Evolutionary conservation across 2,888 invertebrate species (phyloP).

Genomic region (Amblyteles armatorius): DNA sequence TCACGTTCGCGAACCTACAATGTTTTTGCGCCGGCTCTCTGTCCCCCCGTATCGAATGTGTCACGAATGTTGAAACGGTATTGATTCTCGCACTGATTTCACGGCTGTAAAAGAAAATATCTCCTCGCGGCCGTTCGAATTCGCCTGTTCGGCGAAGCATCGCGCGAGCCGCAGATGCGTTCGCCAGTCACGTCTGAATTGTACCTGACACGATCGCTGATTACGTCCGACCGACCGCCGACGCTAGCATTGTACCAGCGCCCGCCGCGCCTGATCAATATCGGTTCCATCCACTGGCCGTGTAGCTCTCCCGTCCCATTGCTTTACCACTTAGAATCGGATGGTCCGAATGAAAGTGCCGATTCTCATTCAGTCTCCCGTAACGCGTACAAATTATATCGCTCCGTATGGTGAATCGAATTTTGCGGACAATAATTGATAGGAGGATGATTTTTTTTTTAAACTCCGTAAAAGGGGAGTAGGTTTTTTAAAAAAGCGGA

Average conservation of each 20-base stretch:
- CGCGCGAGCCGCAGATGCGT: constrained; percentile 40
- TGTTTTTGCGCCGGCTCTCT: constrained; percentile 12
- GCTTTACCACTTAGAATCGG: constrained; percentile 5
- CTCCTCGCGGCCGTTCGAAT: background rate
- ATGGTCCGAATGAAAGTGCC: background rate
- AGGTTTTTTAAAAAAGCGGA: no score
- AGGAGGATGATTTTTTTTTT: background rate
- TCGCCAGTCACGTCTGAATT: constrained; percentile 53
- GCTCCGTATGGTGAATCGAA: background rate
- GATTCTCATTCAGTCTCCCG: background rate
- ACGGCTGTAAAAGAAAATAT: constrained; percentile 40
- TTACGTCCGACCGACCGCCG: constrained; percentile 52
- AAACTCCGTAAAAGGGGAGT: no score
- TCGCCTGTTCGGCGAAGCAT: constrained; percentile 37
- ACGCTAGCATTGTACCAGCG: constrained; percentile 12
- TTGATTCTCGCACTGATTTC: constrained; percentile 57
- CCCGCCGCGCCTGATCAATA: constrained; percentile 41
- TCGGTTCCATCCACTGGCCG: constrained; percentile 25
- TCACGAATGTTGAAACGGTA: constrained; percentile 54
- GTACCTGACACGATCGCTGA: constrained; percentile 63
- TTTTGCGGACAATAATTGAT: constrained; percentile 6
- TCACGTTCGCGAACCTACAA: constrained; percentile 30
- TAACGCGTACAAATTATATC: background rate
- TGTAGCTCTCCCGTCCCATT: background rate
- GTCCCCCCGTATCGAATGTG: constrained; percentile 34